A percentile compares a stretch with the other conserved stretches of the same genome.
Evolutionary conservation across 1,140 invertebrate species (phyloP).

Genomic region (Dendroctonus ponderosae): DNA sequence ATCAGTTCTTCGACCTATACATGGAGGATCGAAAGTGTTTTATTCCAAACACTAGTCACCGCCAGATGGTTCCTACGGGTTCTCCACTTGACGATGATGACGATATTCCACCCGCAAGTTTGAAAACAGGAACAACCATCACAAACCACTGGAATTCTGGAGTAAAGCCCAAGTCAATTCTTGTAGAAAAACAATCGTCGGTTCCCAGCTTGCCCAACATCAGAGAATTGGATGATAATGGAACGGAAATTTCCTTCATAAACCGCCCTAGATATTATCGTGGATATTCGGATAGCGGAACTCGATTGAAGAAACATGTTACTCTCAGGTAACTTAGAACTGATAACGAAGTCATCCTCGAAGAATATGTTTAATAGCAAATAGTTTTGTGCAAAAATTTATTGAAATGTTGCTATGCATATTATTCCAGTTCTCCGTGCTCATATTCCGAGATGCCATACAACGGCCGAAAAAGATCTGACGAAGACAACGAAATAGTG

Average conservation of each 20-base stretch:
- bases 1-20: slow-evolving; percentile 89
- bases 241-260: slow-evolving; percentile 45
- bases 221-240: slow-evolving; percentile 52
- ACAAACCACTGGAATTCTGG: slow-evolving; percentile 21
- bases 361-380: too few species aligned
- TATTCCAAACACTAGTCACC: slow-evolving; percentile 9
- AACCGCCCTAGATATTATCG: slow-evolving; percentile 64
- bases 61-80: background rate
- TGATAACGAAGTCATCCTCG: background rate
- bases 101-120: slow-evolving; percentile 7
- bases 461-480: background rate
- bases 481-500: slow-evolving; percentile 1
- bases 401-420: background rate
- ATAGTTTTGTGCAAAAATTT: background rate
- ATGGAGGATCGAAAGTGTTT: slow-evolving; percentile 77
- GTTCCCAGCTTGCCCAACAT: slow-evolving; percentile 73
- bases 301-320: slow-evolving; percentile 79
- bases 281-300: slow-evolving; percentile 77
- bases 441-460: slow-evolving; percentile 11
- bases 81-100: background rate
- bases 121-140: slow-evolving; percentile 33
- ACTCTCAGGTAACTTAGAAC: slow-evolving; percentile 63
- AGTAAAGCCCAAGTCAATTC: slow-evolving; percentile 59
- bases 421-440: slow-evolving; percentile 8
- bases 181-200: slow-evolving; percentile 72